Conservation (phyloP, 2,113 vertebrate species). For the Limanda limanda region DNA sequence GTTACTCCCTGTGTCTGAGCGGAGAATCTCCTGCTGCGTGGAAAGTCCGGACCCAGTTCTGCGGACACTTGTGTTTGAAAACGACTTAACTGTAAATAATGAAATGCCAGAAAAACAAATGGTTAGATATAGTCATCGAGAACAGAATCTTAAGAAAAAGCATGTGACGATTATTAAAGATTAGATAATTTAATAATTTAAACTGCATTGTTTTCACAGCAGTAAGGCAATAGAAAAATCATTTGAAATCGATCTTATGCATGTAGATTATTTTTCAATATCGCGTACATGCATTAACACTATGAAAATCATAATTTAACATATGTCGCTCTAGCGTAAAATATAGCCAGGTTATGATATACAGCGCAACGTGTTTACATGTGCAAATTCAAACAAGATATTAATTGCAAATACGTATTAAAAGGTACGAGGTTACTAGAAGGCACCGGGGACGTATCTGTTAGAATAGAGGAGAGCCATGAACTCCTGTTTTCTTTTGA, state of each 20-base stretch:
- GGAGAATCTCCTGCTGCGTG: too few species aligned
- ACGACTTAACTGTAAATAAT: background rate
- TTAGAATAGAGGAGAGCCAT: slow-evolving; percentile 75
- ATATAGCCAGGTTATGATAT: slow-evolving; percentile 59
- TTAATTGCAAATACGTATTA: slow-evolving; percentile 33
- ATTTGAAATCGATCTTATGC: slow-evolving; percentile 48
- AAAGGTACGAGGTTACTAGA: slow-evolving; percentile 61
- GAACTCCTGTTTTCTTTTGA: slow-evolving; percentile 76
- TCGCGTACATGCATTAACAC: slow-evolving; percentile 63
- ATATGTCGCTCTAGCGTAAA: slow-evolving; percentile 58
- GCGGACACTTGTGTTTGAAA: background rate
- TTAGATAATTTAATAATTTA: slow-evolving; percentile 29
- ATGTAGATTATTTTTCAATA: slow-evolving; percentile 60
- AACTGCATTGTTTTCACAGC: slow-evolving; percentile 56
- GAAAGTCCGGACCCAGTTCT: too few species aligned
- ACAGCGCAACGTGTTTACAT: slow-evolving; percentile 58
- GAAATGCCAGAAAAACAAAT: slow-evolving; percentile 20
- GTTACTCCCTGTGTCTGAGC: too few species aligned
- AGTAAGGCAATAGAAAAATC: slow-evolving; percentile 41
- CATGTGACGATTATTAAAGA: slow-evolving; percentile 40
- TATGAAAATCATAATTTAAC: slow-evolving; percentile 40
- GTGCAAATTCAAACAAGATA: slow-evolving; percentile 68
- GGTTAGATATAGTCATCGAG: slow-evolving; percentile 4
- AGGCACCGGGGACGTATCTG: slow-evolving; percentile 76
- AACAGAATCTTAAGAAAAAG: slow-evolving; percentile 19